Base-by-base conservation (phyloP, 2,888 invertebrate species). In the Epinotia ramella region DNA sequence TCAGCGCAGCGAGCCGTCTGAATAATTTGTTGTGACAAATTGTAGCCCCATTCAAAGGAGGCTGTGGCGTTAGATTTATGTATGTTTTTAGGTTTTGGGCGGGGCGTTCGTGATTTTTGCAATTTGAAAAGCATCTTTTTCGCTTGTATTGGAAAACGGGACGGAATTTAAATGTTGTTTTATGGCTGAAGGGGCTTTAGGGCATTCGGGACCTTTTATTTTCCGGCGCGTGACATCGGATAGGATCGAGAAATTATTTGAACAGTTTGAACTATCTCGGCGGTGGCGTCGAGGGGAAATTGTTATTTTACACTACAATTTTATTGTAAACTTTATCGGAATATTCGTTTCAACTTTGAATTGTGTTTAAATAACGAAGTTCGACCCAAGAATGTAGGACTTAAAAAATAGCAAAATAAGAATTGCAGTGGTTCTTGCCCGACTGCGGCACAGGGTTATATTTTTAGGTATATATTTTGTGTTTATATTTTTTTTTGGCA, bases 1-100 rank as follows among this genome's bases (percentile, higher is more conserved):
- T 89, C 87, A 87, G 83, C 83, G 82, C 84, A 82, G 83, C 80
- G 81, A 82, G 84, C 83, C 83, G 84, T 84, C 86, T 88, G 89
- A 89, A 90, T 90, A 90, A 90, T 89, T 90, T 89, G 88, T 85
- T 84, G 85, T 88, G 89, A 90, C 89, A 89, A 90, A 90, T 90
- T 85, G 88, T 82, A 82, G 83, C 81, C 85, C 87, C 84, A 88
- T 89, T 89, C 88, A 87, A 89, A 88, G 84, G 83, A 77, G 81
- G 77, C 80, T 81, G 84, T 83, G 83, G 77, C 82, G 81, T 80
- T 80, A 84, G 86, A 86, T 87, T 88, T 86, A 86, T 84, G 84
- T 81, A 77, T 81, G 82, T 81, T 81, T 81, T 84, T 76, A 76
- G 76, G 72, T 67, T 72, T 67, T 76, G 67, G 71, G 76, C 76